A percentile compares a stretch with the other conserved stretches of the same genome.
These are phyloP conservation scores for Luehdorfia chinensis DNA, from an alignment of 1,140 invertebrate species.

Conservation along the genomic window DNA sequence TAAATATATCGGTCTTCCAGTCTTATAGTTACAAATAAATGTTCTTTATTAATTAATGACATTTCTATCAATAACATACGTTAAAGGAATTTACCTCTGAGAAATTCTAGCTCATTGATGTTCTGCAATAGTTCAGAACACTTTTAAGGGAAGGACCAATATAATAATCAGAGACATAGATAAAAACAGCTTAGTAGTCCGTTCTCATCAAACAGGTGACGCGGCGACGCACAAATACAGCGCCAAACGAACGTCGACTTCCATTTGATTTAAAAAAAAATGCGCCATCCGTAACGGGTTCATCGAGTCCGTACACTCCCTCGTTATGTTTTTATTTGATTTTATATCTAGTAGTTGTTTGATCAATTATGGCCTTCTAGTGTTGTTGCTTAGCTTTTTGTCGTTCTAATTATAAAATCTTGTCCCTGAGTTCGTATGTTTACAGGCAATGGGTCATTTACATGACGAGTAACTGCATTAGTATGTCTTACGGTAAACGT, in stretches of 20 bases:
- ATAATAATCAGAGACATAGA: too few relatives aligned
- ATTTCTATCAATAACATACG: too few relatives aligned
- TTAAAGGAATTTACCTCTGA: too few relatives aligned
- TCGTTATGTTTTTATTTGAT: constrained; percentile 2
- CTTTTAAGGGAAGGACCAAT: too few relatives aligned
- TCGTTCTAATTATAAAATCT: constrained; percentile 2
- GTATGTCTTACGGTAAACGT: too few relatives aligned
- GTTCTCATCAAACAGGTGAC: constrained; percentile 6
- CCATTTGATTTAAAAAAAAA: constrained; percentile 5
- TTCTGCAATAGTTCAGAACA: too few relatives aligned
- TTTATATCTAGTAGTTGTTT: neutral
- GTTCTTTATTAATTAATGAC: too few relatives aligned
- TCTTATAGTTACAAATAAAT: too few relatives aligned
- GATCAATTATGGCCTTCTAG: neutral
- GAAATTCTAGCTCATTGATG: too few relatives aligned
- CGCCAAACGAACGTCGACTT: neutral
- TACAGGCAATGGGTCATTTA: too few relatives aligned
- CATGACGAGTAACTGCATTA: too few relatives aligned
- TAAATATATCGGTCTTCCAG: too few relatives aligned
- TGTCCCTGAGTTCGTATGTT: neutral
- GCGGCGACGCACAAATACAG: neutral
- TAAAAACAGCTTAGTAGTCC: neutral
- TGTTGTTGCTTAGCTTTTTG: constrained; percentile 6
- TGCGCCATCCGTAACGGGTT: constrained; percentile 1
- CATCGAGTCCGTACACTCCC: neutral